phyloP scores from a whole-genome alignment of 2,888 invertebrate species.

The Ariolimax columbianus region DNA sequence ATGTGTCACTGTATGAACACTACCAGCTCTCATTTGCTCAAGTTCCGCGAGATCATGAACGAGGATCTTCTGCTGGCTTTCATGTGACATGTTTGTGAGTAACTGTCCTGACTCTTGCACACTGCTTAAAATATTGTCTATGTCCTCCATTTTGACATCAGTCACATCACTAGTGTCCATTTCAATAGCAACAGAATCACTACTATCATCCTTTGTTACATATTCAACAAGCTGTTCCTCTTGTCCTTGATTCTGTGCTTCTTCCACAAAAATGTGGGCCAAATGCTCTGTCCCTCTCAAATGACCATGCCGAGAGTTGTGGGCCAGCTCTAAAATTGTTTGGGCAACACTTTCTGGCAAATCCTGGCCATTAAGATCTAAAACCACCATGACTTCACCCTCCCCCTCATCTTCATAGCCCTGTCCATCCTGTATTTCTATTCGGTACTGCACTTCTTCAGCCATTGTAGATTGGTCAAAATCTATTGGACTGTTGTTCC shows the following conservation, averaged over 20 bases:
- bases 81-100: not conserved
- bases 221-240: constrained; percentile 6
- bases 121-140: not conserved
- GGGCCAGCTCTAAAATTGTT: constrained; percentile 39
- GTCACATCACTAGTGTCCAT: not conserved
- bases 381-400: constrained; percentile 39
- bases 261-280: constrained; percentile 9
- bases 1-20: not conserved
- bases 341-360: constrained; percentile 42
- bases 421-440: constrained; percentile 46
- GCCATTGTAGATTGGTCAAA: constrained; percentile 16
- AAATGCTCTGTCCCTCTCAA: constrained; percentile 8
- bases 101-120: constrained; percentile 1
- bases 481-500: not conserved
- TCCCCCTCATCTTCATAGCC: constrained; percentile 12
- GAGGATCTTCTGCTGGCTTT: constrained; percentile 1
- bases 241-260: not conserved
- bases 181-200: not conserved
- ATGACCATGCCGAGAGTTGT: constrained; percentile 1
- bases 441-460: constrained; percentile 40
- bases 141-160: constrained; percentile 18
- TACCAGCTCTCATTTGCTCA: constrained; percentile 13
- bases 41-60: constrained; percentile 32
- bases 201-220: not conserved
- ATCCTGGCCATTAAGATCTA: constrained; percentile 48